Evolutionary conservation across 1,140 invertebrate species (phyloP).

Genomic region (Palaemon carinicauda): DNA sequence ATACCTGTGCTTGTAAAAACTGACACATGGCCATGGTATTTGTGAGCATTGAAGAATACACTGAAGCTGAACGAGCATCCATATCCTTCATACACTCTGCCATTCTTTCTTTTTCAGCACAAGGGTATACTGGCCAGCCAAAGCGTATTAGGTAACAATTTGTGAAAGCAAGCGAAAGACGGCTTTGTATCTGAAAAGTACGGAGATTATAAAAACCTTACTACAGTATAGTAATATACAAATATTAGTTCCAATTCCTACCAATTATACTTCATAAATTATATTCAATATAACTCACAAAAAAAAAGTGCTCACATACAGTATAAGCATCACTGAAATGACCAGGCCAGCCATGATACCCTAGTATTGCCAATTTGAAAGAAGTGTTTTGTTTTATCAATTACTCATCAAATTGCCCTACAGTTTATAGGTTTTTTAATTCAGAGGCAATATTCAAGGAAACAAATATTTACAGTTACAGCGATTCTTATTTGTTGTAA

Average conservation of each 20-base stretch:
- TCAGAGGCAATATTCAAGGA: too few relatives aligned
- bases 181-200: conserved; percentile 27
- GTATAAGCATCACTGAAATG: too few relatives aligned
- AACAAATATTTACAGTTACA: too few relatives aligned
- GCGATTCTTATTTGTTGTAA: too few relatives aligned
- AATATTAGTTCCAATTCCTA: not conserved
- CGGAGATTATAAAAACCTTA: not conserved
- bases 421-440: too few relatives aligned
- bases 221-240: too few relatives aligned
- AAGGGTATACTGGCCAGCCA: conserved; percentile 24
- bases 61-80: conserved; percentile 20
- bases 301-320: too few relatives aligned
- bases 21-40: conserved; percentile 35
- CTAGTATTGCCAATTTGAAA: too few relatives aligned
- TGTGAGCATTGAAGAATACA: conserved; percentile 32
- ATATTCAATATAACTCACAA: too few relatives aligned
- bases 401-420: too few relatives aligned
- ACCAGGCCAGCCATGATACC: too few relatives aligned
- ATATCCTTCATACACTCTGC: conserved; percentile 7
- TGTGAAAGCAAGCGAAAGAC: conserved; percentile 29
- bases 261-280: not conserved
- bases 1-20: conserved; percentile 28
- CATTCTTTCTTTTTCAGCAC: not conserved
- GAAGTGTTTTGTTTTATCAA: too few relatives aligned
- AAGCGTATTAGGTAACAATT: conserved; percentile 27